Percentiles rank a stretch among this genome's conserved stretches.
Conservation (phyloP, 2,888 invertebrate species). For the Plemyria rubiginata region DNA sequence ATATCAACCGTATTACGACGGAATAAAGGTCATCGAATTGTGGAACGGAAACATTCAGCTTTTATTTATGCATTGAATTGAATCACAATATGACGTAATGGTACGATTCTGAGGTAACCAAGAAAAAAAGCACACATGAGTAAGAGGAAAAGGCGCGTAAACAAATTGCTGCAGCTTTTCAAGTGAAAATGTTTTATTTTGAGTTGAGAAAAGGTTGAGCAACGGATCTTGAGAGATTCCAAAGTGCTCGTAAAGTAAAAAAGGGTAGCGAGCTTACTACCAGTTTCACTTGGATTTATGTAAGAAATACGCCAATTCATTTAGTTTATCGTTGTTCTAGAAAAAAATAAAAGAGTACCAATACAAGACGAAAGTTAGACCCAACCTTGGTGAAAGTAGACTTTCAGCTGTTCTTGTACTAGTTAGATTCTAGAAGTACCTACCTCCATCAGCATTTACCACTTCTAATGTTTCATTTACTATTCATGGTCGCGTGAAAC, state of each 20-base stretch:
- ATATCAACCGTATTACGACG: not conserved
- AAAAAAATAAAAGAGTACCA: not conserved
- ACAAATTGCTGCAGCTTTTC: conserved; percentile 6
- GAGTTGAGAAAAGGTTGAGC: conserved; percentile 6
- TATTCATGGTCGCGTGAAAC: no score
- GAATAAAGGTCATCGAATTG: not conserved
- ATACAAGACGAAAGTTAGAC: not conserved
- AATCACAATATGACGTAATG: not conserved
- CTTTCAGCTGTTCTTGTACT: not conserved
- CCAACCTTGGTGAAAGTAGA: not conserved
- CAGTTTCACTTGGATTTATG: conserved; percentile 18
- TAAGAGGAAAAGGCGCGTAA: not conserved
- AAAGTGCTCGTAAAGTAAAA: conserved; percentile 29
- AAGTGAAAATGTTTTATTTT: conserved; percentile 16
- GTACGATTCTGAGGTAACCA: not conserved
- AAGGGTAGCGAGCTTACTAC: conserved; percentile 18
- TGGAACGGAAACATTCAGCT: not conserved
- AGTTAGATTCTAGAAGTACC: not conserved
- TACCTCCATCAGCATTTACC: not conserved
- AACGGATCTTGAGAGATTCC: conserved; percentile 8
- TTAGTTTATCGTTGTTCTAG: conserved; percentile 2
- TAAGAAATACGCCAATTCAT: conserved; percentile 9
- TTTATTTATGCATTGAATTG: not conserved
- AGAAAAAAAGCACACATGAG: not conserved
- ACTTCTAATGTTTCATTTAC: no score